phyloP scores from a whole-genome alignment of 2,888 invertebrate genomes.

The Hemaris fuciformis region DNA sequence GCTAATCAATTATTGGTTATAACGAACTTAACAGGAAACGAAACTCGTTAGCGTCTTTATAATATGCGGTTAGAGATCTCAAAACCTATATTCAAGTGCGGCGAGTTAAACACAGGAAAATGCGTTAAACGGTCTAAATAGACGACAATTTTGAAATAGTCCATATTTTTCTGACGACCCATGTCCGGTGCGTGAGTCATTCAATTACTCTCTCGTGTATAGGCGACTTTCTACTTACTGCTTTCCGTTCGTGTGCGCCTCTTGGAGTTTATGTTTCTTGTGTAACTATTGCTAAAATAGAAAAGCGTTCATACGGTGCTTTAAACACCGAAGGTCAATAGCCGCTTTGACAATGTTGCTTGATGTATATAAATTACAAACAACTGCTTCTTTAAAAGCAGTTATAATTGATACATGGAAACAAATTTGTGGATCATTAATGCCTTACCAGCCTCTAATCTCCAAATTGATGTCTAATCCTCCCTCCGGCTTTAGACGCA shows the following conservation, averaged over 20 bases:
- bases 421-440: too few species aligned
- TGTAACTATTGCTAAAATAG: constrained; percentile 71
- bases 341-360: constrained; percentile 11
- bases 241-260: constrained; percentile 51
- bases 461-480: too few species aligned
- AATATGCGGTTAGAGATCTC: constrained; percentile 25
- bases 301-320: constrained; percentile 56
- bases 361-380: not conserved
- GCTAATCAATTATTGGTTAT: constrained; percentile 13
- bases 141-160: constrained; percentile 58
- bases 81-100: constrained; percentile 36
- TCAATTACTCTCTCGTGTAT: constrained; percentile 43
- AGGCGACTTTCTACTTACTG: constrained; percentile 68
- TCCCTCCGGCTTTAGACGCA: too few species aligned
- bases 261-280: constrained; percentile 55
- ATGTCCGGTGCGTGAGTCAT: constrained; percentile 62
- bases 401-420: too few species aligned
- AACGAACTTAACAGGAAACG: constrained; percentile 23
- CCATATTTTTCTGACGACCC: constrained; percentile 36
- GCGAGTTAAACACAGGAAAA: constrained; percentile 47
- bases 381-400: too few species aligned
- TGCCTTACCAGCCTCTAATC: too few species aligned
- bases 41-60: constrained; percentile 20
- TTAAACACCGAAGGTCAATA: constrained; percentile 27
- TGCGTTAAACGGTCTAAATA: constrained; percentile 48